Evolutionary conservation across 2,888 invertebrate genomes (phyloP).

Genomic region (Eupithecia abbreviata): DNA sequence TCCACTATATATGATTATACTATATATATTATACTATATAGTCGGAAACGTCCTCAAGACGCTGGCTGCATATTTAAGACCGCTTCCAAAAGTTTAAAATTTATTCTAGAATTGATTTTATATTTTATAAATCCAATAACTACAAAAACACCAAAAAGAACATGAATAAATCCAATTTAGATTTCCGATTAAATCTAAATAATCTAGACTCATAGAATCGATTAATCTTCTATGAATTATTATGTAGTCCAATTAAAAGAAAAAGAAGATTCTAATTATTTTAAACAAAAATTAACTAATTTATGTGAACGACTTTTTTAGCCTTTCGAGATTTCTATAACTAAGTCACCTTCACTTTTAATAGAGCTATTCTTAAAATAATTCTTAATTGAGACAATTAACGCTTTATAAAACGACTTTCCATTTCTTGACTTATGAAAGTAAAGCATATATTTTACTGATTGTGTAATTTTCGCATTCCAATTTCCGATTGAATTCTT

Average conservation of each 20-base stretch:
- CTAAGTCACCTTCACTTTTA: background rate
- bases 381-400: background rate
- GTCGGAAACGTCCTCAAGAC: too few species aligned
- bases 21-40: too few species aligned
- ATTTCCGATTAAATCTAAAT: conserved; percentile 25
- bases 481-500: background rate
- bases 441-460: background rate
- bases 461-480: background rate
- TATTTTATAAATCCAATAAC: background rate
- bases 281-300: background rate
- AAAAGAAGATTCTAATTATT: background rate
- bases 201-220: conserved; percentile 14
- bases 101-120: too few species aligned
- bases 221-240: conserved; percentile 4
- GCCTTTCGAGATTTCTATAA: background rate
- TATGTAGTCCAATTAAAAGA: background rate
- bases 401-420: background rate
- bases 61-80: too few species aligned
- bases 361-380: background rate
- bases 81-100: too few species aligned
- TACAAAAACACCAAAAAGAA: conserved; percentile 6
- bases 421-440: background rate
- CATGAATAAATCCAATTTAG: conserved; percentile 25
- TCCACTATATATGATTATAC: too few species aligned
- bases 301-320: background rate